Evolutionary conservation across 1,140 invertebrate species (phyloP).

Genomic region (Drosophila sturtevanti): DNA sequence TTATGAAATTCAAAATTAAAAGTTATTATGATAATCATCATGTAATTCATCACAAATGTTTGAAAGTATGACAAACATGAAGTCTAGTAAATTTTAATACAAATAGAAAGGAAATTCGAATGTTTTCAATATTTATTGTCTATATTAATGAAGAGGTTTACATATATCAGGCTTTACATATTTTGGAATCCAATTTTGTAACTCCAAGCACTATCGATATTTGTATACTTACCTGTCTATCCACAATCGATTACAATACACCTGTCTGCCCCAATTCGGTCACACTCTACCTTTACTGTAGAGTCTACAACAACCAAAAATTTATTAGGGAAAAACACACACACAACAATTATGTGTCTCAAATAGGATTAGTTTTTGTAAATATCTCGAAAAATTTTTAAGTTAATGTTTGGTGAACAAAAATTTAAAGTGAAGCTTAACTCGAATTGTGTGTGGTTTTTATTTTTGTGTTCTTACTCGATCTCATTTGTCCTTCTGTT

Average conservation of each 20-base stretch:
- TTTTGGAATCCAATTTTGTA: no score
- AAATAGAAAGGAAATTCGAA: no score
- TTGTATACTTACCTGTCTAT: not conserved
- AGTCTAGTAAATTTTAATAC: no score
- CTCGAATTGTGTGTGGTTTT: not conserved
- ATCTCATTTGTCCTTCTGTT: constrained; percentile 6
- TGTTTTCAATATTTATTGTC: no score
- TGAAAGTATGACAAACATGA: no score
- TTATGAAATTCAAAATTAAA: no score
- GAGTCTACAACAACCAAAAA: constrained; percentile 13
- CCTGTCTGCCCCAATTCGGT: not conserved
- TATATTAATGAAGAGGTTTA: no score
- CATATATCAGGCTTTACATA: no score
- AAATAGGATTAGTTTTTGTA: constrained; percentile 37
- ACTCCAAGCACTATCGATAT: not conserved
- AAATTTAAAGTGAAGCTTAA: constrained; percentile 8
- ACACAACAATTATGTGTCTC: constrained; percentile 39
- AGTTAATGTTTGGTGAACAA: constrained; percentile 14
- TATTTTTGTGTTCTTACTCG: not conserved
- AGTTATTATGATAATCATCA: no score
- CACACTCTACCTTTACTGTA: constrained; percentile 3
- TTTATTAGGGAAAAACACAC: constrained; percentile 7
- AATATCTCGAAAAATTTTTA: constrained; percentile 29
- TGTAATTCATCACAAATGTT: no score
- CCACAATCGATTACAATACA: not conserved